Evolutionary conservation across 2,797 vertebrate species (phyloP).

Genomic region (Thripadectes ignobilis): DNA sequence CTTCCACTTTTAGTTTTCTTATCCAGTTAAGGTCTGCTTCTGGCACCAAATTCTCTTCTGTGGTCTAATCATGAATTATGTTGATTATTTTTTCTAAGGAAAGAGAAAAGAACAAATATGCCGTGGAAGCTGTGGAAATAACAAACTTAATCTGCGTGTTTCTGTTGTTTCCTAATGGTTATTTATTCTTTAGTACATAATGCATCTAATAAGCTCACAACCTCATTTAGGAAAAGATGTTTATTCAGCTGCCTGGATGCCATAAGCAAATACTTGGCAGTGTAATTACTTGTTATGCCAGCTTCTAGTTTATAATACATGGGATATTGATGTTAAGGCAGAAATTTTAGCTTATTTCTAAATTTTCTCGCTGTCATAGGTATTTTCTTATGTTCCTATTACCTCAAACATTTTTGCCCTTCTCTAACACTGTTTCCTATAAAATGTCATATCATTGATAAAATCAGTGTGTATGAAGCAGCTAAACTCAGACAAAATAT

Average conservation of each 20-base stretch:
- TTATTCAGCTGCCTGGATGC: neutral
- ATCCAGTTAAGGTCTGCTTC: neutral
- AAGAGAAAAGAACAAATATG: neutral
- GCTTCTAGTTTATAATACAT: neutral
- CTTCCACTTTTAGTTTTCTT: neutral
- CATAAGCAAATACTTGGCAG: neutral
- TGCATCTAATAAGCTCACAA: neutral
- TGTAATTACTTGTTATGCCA: neutral
- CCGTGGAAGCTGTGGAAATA: neutral
- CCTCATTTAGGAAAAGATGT: neutral
- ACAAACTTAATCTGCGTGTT: neutral
- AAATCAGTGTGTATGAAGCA: neutral
- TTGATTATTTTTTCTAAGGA: neutral
- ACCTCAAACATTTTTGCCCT: neutral
- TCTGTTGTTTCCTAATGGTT: neutral
- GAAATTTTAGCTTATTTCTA: neutral
- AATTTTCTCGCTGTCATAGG: neutral
- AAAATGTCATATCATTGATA: neutral
- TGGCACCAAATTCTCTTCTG: neutral
- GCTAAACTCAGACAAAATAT: neutral
- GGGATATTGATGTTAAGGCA: neutral
- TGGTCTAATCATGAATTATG: neutral
- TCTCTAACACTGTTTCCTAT: neutral
- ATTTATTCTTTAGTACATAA: neutral
- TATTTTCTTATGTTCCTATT: neutral